Evolutionary conservation across 2,797 vertebrate genomes (phyloP).

Genomic region (Chrosomus eos): DNA sequence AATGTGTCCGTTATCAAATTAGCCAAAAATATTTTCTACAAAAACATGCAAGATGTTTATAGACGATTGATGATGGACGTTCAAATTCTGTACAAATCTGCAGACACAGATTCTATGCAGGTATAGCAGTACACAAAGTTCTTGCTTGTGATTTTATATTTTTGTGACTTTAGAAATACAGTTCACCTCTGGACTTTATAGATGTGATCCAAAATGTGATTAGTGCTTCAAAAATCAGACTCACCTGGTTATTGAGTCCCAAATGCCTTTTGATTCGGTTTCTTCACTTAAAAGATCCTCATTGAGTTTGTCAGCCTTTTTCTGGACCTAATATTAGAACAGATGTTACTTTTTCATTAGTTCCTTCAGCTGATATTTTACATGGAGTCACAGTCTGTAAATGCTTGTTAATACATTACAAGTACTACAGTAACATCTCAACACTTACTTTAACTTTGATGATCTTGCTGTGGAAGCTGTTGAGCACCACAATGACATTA

Average conservation of each 20-base stretch:
- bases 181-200: neutral
- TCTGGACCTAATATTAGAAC: constrained; percentile 84
- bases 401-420: neutral
- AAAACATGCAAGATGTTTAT: neutral
- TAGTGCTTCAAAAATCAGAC: constrained; percentile 20
- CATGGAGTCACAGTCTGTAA: neutral
- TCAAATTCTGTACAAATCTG: neutral
- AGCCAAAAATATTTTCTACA: neutral
- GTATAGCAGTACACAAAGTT: neutral
- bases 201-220: neutral
- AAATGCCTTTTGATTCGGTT: constrained; percentile 78
- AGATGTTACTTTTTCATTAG: neutral
- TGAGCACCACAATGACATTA: constrained; percentile 85
- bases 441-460: constrained; percentile 91
- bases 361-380: neutral
- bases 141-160: neutral
- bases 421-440: neutral
- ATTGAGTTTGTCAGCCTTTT: constrained; percentile 86
- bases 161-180: neutral
- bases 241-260: constrained; percentile 88
- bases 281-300: constrained; percentile 89
- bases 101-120: neutral
- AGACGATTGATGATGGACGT: neutral
- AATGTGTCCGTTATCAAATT: neutral
- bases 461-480: constrained; percentile 94